Conservation (phyloP, 2,888 invertebrate species). For the Ennomos erosarius region DNA sequence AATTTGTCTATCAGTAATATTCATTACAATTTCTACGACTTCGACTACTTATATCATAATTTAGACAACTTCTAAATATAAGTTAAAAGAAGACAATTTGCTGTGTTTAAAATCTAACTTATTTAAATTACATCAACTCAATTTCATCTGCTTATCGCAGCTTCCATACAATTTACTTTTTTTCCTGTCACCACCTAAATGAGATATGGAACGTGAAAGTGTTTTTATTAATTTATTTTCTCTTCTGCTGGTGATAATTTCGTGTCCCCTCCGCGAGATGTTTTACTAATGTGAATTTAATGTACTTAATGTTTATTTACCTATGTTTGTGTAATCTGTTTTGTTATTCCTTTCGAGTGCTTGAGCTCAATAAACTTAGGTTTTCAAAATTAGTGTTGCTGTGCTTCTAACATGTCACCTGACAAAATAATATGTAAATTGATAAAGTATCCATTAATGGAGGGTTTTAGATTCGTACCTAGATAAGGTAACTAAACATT, state of each 20-base stretch:
- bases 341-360: constrained; percentile 50
- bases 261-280: constrained; percentile 67
- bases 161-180: constrained; percentile 80
- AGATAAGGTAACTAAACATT: too few relatives aligned
- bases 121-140: constrained; percentile 41
- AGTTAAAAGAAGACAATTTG: background rate
- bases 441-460: too few relatives aligned
- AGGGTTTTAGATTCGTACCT: too few relatives aligned
- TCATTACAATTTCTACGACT: too few relatives aligned
- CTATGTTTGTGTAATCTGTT: constrained; percentile 73
- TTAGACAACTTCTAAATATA: too few relatives aligned
- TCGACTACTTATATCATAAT: too few relatives aligned
- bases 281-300: constrained; percentile 84
- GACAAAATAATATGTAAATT: too few relatives aligned
- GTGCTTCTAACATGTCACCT: too few relatives aligned
- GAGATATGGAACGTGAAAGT: constrained; percentile 69
- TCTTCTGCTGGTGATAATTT: constrained; percentile 73
- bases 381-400: background rate
- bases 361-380: too few relatives aligned
- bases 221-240: constrained; percentile 79
- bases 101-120: background rate
- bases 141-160: constrained; percentile 59
- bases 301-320: constrained; percentile 77
- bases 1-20: too few relatives aligned
- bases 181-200: constrained; percentile 62